Percentiles rank a stretch among this genome's conserved stretches.
These are phyloP conservation scores for Helicoverpa zea DNA, from an alignment of 1,140 invertebrate species.

Conservation along the genomic window DNA sequence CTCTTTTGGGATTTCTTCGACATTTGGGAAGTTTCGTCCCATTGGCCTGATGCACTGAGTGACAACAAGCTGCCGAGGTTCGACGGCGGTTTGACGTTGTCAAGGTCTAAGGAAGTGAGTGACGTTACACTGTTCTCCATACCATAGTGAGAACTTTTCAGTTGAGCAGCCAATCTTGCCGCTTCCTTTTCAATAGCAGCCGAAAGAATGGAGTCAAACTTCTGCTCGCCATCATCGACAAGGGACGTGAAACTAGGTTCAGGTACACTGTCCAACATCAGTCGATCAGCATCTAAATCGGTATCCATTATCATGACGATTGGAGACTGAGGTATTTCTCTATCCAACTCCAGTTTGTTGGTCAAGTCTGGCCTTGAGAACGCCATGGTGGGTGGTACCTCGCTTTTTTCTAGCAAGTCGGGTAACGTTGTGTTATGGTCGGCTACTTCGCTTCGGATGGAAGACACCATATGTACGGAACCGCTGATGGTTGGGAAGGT, in stretches of 20 bases:
- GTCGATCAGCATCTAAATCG: slow-evolving; percentile 55
- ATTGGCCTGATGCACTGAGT: slow-evolving; percentile 87
- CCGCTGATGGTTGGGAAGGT: slow-evolving; percentile 93
- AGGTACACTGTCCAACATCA: slow-evolving; percentile 68
- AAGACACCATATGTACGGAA: slow-evolving; percentile 90
- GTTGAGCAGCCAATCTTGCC: slow-evolving; percentile 90
- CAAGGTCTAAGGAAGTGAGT: slow-evolving; percentile 89
- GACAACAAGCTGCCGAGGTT: slow-evolving; percentile 90
- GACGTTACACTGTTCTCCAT: slow-evolving; percentile 88
- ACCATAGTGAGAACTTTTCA: slow-evolving; percentile 78
- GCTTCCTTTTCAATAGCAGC: slow-evolving; percentile 91
- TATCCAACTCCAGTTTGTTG: slow-evolving; percentile 72
- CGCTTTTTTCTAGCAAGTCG: slow-evolving; percentile 82
- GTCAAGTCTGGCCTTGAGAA: slow-evolving; percentile 76
- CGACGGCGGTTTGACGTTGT: slow-evolving; percentile 93
- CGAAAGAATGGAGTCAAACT: slow-evolving; percentile 76
- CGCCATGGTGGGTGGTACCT: slow-evolving; percentile 58
- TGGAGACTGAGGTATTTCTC: slow-evolving; percentile 44
- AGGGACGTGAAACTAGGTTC: slow-evolving; percentile 74
- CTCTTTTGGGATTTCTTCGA: slow-evolving; percentile 79
- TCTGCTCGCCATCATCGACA: slow-evolving; percentile 71
- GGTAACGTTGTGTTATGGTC: slow-evolving; percentile 74
- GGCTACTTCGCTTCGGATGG: slow-evolving; percentile 89
- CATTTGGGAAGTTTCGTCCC: slow-evolving; percentile 75
- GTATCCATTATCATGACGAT: slow-evolving; percentile 51